Percentiles rank a stretch among this genome's conserved stretches.
Conservation (phyloP, 2,888 invertebrate species). For the Lepetodrilus schrolli region DNA sequence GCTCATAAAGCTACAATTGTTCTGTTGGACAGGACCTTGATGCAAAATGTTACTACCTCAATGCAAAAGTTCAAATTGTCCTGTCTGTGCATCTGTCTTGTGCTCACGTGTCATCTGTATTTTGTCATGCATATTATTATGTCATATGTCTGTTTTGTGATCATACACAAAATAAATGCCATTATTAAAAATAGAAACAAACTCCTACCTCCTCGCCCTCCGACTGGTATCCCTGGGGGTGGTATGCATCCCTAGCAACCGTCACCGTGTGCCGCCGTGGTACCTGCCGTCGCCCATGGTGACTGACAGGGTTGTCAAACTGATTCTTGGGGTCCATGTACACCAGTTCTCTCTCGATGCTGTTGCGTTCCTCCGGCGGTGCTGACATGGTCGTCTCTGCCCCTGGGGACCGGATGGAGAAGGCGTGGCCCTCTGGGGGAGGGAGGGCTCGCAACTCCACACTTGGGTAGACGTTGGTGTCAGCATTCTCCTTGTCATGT, state of each 20-base stretch:
- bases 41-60: too few species aligned
- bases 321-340: not conserved
- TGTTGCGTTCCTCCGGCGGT: constrained; percentile 8
- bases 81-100: too few species aligned
- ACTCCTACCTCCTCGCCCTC: constrained; percentile 17
- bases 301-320: not conserved
- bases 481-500: not conserved
- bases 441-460: not conserved
- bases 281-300: not conserved
- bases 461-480: not conserved
- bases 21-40: too few species aligned
- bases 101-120: too few species aligned
- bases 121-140: too few species aligned
- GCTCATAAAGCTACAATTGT: too few species aligned
- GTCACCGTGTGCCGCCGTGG: not conserved
- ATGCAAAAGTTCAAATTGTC: too few species aligned
- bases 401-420: not conserved
- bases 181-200: too few species aligned
- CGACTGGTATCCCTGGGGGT: not conserved
- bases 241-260: not conserved
- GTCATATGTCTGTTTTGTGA: too few species aligned
- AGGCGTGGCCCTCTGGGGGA: not conserved
- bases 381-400: constrained; percentile 5
- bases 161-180: too few species aligned
- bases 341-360: constrained; percentile 5